phyloP scores from a whole-genome alignment of 2,888 invertebrate genomes.

The Rambutsinella grinnellia region DNA sequence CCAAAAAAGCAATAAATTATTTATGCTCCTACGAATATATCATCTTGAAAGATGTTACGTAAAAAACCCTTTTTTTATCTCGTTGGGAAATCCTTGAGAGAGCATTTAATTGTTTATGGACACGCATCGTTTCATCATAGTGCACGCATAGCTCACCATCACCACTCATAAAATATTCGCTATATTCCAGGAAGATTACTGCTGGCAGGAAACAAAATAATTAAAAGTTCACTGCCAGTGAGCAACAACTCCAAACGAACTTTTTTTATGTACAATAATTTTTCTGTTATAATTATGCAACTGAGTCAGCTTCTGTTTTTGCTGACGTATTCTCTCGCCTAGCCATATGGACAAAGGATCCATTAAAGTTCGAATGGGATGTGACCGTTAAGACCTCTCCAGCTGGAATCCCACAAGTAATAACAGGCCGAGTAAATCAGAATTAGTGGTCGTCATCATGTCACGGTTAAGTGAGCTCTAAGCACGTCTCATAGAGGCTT shows the following conservation, averaged over 20 bases:
- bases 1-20: neutral
- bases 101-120: neutral
- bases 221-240: conserved; percentile 6
- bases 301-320: neutral
- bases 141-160: conserved; percentile 10
- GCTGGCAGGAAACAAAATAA: conserved; percentile 21
- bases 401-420: neutral
- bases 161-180: conserved; percentile 5
- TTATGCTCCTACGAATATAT: neutral
- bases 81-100: conserved; percentile 15
- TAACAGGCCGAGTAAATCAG: conserved; percentile 17
- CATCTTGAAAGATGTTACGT: too few relatives aligned
- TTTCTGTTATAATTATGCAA: neutral
- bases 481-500: conserved; percentile 1
- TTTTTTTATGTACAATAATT: too few relatives aligned
- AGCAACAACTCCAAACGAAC: neutral
- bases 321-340: too few relatives aligned
- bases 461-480: conserved; percentile 32
- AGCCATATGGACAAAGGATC: too few relatives aligned
- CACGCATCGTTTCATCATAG: neutral
- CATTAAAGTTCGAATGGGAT: too few relatives aligned
- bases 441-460: conserved; percentile 46
- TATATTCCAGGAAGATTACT: neutral
- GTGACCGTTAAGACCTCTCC: neutral
- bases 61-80: neutral